Evolutionary conservation across 1,140 invertebrate species (phyloP).

Genomic region (Zaprionus lachaisei): DNA sequence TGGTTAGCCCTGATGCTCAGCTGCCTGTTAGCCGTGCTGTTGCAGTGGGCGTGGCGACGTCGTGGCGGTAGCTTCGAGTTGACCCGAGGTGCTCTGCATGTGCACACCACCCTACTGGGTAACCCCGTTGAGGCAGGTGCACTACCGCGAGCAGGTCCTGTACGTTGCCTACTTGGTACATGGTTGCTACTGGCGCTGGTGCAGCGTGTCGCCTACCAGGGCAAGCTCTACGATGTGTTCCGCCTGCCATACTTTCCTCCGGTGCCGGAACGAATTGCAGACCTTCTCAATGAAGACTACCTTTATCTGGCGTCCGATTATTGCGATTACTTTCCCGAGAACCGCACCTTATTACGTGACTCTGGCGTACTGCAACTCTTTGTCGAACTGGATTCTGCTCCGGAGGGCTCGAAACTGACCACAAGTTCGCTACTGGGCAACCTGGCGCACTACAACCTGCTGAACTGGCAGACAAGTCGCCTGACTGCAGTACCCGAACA

Average conservation of each 20-base stretch:
- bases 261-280: constrained; percentile 40
- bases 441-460: constrained; percentile 51
- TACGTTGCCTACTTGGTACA: constrained; percentile 19
- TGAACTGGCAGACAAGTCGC: constrained; percentile 44
- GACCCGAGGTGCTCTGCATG: constrained; percentile 3
- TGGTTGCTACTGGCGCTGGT: constrained; percentile 65
- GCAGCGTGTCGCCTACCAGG: constrained; percentile 60
- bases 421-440: constrained; percentile 50
- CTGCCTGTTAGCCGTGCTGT: constrained; percentile 29
- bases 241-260: constrained; percentile 36
- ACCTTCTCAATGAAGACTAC: constrained; percentile 50
- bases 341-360: constrained; percentile 31
- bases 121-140: constrained; percentile 41
- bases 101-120: constrained; percentile 58
- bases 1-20: constrained; percentile 43
- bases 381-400: constrained; percentile 18
- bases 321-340: constrained; percentile 51
- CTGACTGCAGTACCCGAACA: constrained; percentile 58
- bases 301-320: constrained; percentile 47
- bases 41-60: constrained; percentile 29
- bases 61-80: constrained; percentile 5
- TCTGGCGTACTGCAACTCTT: constrained; percentile 36
- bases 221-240: constrained; percentile 66
- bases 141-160: constrained; percentile 5
- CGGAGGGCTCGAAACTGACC: not conserved